Conservation (phyloP, 1,140 invertebrate genomes). For the Trissolcus basalis region DNA sequence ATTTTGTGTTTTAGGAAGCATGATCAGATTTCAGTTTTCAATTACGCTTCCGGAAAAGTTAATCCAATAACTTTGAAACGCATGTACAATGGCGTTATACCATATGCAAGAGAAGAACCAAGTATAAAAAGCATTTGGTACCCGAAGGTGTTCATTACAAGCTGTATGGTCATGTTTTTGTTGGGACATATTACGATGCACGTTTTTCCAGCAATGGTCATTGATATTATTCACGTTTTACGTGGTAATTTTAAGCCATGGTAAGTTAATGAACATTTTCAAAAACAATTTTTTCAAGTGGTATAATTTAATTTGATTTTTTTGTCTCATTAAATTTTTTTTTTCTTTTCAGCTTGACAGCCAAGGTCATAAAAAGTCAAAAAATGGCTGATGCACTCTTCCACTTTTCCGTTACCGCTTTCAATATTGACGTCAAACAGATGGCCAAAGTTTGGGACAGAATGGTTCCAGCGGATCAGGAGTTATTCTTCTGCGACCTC, state of each 20-base stretch:
- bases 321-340: background rate
- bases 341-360: conserved; percentile 4
- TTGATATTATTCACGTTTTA: conserved; percentile 76
- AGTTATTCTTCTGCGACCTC: conserved; percentile 79
- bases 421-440: conserved; percentile 77
- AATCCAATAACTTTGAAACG: conserved; percentile 81
- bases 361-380: background rate
- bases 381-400: background rate
- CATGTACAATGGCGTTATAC: conserved; percentile 74
- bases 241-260: conserved; percentile 77
- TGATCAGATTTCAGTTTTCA: conserved; percentile 77
- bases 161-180: conserved; percentile 53
- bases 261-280: conserved; percentile 76
- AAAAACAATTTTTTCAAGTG: no score
- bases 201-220: conserved; percentile 78
- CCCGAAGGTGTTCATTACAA: conserved; percentile 48
- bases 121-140: conserved; percentile 31
- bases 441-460: conserved; percentile 72
- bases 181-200: conserved; percentile 75
- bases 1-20: conserved; percentile 60
- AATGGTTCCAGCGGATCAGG: conserved; percentile 78
- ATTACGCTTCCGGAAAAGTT: conserved; percentile 81
- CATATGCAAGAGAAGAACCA: conserved; percentile 20
- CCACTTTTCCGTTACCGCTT: conserved; percentile 75
- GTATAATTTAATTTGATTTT: no score